Evolutionary conservation across 2,888 invertebrate genomes (phyloP), one percentile per base, ranked within the genome.

Genomic region (Mimumesa dahlbomi): DNA sequence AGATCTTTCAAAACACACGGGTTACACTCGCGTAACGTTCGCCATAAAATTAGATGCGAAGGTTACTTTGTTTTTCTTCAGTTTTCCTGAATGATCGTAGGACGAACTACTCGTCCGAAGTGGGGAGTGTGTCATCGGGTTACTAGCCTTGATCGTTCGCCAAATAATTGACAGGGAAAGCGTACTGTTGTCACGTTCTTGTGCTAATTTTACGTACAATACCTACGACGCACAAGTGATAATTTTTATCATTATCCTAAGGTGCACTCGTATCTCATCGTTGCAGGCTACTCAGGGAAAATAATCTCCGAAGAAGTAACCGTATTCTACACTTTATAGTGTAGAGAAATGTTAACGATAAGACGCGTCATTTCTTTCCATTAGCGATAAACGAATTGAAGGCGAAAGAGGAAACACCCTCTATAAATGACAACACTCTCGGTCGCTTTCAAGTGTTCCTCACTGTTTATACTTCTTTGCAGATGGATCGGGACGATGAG

Each of bases 91-190:
- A 73, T 77, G 76, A 61, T 75, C 68, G 62, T 50, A 58, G 46
- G 46, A 56, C 49, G 13, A 58, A 72, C 50, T 52, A 64, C 61
- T 66, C 36, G 54, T 34, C 42, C 42, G 38, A 42, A 56, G 72
- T 62, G 71, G 75, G 71, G 78, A 72, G 70, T 62, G 69, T 81
- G 77, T 82, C 81, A 83, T 80, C 83, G 77, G 83, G 84, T 86
- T 83, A 85, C 84, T 84, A 83, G 84, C 88, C 88, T 88, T 88
- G 88, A 88, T 87, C 84, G 61, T 58, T 53, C 59, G 88, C 88
- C 88, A 88, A 88, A 86, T 84, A 81, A 67, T 84, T 81, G 82
- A 82, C 83, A 82, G 85, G 76, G 85, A 87, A 88, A 88, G 84
- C 84, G 76, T 78, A 78, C 75, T 72, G 77, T 81, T 84, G 81